A percentile compares a stretch with the other conserved stretches of the same genome.
Evolutionary conservation across 53 echinoderm and acorn worm species (phyloP).

Genomic region (Zoroaster sp.): DNA sequence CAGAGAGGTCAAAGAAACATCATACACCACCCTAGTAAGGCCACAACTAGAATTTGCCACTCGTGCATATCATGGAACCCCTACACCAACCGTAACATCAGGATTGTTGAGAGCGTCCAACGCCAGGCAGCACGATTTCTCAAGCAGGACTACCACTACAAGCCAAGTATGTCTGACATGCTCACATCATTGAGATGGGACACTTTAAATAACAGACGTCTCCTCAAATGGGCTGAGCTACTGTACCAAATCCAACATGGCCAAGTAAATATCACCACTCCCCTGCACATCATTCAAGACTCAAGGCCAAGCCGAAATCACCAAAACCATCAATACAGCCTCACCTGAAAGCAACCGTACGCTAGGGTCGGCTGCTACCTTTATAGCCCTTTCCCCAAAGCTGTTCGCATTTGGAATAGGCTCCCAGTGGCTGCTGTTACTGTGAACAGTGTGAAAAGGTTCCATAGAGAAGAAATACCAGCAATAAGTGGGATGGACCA

Average conservation of each 20-base stretch:
- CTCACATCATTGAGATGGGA: not conserved
- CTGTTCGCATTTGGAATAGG: no score
- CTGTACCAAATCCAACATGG: no score
- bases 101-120: not conserved
- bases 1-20: slow-evolving; percentile 6
- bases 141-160: not conserved
- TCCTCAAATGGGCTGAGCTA: no score
- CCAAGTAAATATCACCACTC: no score
- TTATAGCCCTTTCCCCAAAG: not conserved
- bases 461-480: no score
- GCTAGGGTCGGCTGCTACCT: not conserved
- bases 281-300: no score
- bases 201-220: no score
- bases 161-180: not conserved
- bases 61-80: not conserved
- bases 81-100: not conserved
- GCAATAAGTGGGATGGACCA: no score
- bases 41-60: slow-evolving; percentile 7
- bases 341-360: no score
- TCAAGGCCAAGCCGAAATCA: not conserved
- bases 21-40: not conserved
- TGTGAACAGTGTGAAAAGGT: no score
- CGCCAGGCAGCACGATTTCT: not conserved
- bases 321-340: not conserved
- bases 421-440: no score